These are phyloP conservation scores for Xyrauchen texanus DNA, from an alignment of 2,113 vertebrate genomes.

Conservation along the genomic window DNA sequence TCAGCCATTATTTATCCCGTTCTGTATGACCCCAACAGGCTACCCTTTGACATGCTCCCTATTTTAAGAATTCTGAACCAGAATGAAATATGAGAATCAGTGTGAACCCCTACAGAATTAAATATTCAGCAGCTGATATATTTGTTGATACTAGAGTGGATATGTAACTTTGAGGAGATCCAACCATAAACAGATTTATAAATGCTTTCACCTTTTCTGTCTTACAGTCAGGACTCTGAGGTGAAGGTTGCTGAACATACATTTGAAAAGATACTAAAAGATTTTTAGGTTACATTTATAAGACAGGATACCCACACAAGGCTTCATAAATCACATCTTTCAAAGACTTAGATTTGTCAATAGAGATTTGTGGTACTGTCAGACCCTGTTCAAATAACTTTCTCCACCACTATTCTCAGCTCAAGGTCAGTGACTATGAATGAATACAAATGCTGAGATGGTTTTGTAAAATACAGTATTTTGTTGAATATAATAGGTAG, in stretches of 20 bases:
- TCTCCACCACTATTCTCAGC: background rate
- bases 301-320: background rate
- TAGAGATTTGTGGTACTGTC: background rate
- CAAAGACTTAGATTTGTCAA: background rate
- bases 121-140: constrained; percentile 4
- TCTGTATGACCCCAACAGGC: too few species aligned
- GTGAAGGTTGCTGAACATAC: background rate
- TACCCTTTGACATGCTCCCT: too few species aligned
- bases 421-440: constrained; percentile 9
- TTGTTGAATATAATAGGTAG: background rate
- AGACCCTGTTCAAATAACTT: background rate
- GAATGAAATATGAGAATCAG: too few species aligned
- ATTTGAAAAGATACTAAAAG: background rate
- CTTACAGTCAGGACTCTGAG: background rate
- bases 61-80: too few species aligned
- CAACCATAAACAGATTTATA: background rate
- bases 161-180: too few species aligned
- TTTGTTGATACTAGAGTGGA: background rate
- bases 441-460: background rate
- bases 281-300: background rate
- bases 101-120: background rate
- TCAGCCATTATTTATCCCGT: background rate
- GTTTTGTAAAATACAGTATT: background rate
- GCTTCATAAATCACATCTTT: background rate
- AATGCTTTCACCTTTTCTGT: background rate